Percentiles rank a stretch among this genome's conserved stretches.
Evolutionary conservation across 1,140 invertebrate species (phyloP).

Genomic region (Potamilus streckersoni): DNA sequence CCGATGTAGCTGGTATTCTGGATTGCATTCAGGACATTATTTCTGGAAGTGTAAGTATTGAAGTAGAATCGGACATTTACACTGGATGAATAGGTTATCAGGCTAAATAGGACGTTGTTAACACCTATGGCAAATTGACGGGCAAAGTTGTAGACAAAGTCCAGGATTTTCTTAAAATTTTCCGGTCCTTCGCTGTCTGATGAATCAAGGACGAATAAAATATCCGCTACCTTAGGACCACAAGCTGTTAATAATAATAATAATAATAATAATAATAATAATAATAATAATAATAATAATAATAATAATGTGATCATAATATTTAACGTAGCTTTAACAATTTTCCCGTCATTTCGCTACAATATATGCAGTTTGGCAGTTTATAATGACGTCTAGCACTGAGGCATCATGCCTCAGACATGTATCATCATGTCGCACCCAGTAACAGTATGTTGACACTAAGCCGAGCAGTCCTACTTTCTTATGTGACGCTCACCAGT

Average conservation of each 20-base stretch:
- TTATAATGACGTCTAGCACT: too few relatives aligned
- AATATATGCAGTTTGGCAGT: too few relatives aligned
- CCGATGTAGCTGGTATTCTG: constrained; percentile 24
- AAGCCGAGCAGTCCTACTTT: too few relatives aligned
- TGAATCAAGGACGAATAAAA: constrained; percentile 39
- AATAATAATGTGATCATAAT: too few relatives aligned
- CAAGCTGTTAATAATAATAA: constrained; percentile 26
- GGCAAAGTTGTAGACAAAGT: constrained; percentile 38
- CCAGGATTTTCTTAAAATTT: constrained; percentile 31
- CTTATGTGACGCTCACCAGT: too few relatives aligned
- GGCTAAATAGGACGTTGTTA: constrained; percentile 32
- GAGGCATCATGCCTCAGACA: too few relatives aligned
- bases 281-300: too few relatives aligned
- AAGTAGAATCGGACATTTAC: constrained; percentile 26
- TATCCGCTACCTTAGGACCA: constrained; percentile 40
- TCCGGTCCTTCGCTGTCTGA: constrained; percentile 35
- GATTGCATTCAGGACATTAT: constrained; percentile 20
- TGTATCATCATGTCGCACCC: too few relatives aligned
- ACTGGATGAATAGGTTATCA: constrained; percentile 26
- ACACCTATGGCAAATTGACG: constrained; percentile 33
- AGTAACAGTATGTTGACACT: too few relatives aligned
- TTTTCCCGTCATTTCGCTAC: too few relatives aligned
- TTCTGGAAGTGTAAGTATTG: constrained; percentile 18
- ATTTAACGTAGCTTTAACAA: too few relatives aligned
- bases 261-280: not conserved